Evolutionary conservation across 2,888 invertebrate genomes (phyloP).

Genomic region (Bellardia bayeri): DNA sequence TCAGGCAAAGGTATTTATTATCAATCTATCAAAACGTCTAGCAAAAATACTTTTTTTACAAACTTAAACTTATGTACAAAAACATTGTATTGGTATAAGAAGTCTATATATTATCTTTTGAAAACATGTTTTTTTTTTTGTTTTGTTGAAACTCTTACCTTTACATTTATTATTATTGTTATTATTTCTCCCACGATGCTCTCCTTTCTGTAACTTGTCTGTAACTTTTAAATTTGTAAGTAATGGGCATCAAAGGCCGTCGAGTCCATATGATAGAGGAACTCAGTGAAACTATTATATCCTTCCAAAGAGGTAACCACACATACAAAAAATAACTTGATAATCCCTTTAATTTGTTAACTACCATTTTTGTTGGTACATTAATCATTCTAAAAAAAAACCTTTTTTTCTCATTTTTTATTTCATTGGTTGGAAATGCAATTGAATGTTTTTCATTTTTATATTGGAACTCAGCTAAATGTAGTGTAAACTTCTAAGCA

Average conservation of each 20-base stretch:
- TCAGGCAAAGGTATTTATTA: slow-evolving; percentile 93
- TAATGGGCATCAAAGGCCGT: slow-evolving; percentile 99
- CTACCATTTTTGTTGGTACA: slow-evolving; percentile 62
- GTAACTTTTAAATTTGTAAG: slow-evolving; percentile 84
- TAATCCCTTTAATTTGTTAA: slow-evolving; percentile 61
- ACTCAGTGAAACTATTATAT: slow-evolving; percentile 98
- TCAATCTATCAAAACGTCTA: slow-evolving; percentile 1
- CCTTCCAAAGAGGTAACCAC: slow-evolving; percentile 98
- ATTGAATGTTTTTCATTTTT: slow-evolving; percentile 61
- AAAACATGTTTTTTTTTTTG: slow-evolving; percentile 44
- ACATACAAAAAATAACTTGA: slow-evolving; percentile 63
- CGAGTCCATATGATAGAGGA: slow-evolving; percentile 99
- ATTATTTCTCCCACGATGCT: slow-evolving; percentile 70
- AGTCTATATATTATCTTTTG: slow-evolving; percentile 52
- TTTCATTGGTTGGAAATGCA: slow-evolving; percentile 68
- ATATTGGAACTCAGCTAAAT: slow-evolving; percentile 49
- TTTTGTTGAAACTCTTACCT: slow-evolving; percentile 52
- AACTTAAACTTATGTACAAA: background rate
- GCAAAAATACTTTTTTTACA: background rate
- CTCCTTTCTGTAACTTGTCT: slow-evolving; percentile 67
- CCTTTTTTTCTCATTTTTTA: slow-evolving; percentile 49
- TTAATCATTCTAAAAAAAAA: slow-evolving; percentile 48
- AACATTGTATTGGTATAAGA: slow-evolving; percentile 54
- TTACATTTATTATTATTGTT: slow-evolving; percentile 63
- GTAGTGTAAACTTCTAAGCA: slow-evolving; percentile 45